These are phyloP conservation scores for Coenobita brevimanus DNA, from an alignment of 1,140 invertebrate genomes.

Conservation along the genomic window DNA sequence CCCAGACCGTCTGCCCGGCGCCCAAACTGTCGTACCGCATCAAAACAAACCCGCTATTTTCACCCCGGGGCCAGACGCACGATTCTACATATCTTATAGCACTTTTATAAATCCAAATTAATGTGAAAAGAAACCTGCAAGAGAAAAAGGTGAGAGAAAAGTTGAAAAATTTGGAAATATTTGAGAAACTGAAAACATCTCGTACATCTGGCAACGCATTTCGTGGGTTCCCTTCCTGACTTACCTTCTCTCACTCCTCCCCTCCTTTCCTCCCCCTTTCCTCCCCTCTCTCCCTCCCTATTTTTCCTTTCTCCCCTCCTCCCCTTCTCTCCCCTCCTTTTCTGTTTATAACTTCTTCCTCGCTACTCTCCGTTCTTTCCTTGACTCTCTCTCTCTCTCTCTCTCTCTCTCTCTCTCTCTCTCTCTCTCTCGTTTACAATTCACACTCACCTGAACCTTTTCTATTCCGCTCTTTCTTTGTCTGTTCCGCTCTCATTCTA, in stretches of 20 bases:
- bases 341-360: no score
- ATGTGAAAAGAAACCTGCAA: no score
- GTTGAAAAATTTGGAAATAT: no score
- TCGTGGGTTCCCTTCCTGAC: background rate
- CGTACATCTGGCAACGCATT: background rate
- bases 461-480: background rate
- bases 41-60: no score
- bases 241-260: background rate
- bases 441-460: background rate
- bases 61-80: no score
- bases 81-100: no score
- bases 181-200: background rate
- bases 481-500: background rate
- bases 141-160: no score
- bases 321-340: background rate
- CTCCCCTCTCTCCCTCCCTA: no score
- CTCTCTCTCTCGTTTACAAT: background rate
- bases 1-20: no score
- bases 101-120: no score
- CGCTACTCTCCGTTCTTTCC: background rate
- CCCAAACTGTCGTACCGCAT: no score
- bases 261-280: background rate
- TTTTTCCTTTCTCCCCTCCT: no score
- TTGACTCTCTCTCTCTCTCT: background rate
- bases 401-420: conserved; percentile 1